Evolutionary conservation across 2,888 invertebrate genomes (phyloP).

Genomic region (Oxytorus armatus): DNA sequence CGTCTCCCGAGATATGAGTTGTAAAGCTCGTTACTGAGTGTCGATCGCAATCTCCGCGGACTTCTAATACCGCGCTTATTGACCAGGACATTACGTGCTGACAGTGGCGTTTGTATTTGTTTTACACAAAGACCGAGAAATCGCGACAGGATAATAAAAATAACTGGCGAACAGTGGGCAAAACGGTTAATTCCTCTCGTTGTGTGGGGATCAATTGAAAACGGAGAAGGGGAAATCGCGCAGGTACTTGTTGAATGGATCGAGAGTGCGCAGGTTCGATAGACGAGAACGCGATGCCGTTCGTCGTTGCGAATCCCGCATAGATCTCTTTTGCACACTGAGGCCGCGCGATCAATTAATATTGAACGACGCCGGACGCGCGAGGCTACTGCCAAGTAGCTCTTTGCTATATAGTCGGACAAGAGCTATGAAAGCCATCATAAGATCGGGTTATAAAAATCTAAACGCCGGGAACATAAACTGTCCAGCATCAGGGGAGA

Average conservation of each 20-base stretch:
- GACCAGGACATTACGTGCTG: conserved; percentile 29
- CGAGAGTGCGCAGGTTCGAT: conserved; percentile 56
- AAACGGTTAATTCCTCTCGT: conserved; percentile 34
- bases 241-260: conserved; percentile 60
- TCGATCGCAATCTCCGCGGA: conserved; percentile 42
- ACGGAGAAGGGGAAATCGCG: conserved; percentile 52
- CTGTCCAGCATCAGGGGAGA: too few species aligned
- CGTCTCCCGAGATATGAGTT: conserved; percentile 40
- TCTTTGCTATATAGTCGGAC: conserved; percentile 59
- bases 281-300: conserved; percentile 50
- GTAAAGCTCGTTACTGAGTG: conserved; percentile 12
- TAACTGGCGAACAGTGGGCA: conserved; percentile 56
- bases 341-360: conserved; percentile 79
- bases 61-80: conserved; percentile 38
- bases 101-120: conserved; percentile 10
- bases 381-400: conserved; percentile 78
- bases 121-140: conserved; percentile 51
- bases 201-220: conserved; percentile 30
- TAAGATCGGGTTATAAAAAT: conserved; percentile 51
- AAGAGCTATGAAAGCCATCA: conserved; percentile 25
- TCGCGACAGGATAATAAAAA: conserved; percentile 64
- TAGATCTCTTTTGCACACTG: conserved; percentile 71
- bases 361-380: conserved; percentile 79
- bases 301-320: conserved; percentile 46
- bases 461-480: conserved; percentile 54